Evolutionary conservation across 2,888 invertebrate species (phyloP).

Genomic region (Drosophila hawaiiensis): DNA sequence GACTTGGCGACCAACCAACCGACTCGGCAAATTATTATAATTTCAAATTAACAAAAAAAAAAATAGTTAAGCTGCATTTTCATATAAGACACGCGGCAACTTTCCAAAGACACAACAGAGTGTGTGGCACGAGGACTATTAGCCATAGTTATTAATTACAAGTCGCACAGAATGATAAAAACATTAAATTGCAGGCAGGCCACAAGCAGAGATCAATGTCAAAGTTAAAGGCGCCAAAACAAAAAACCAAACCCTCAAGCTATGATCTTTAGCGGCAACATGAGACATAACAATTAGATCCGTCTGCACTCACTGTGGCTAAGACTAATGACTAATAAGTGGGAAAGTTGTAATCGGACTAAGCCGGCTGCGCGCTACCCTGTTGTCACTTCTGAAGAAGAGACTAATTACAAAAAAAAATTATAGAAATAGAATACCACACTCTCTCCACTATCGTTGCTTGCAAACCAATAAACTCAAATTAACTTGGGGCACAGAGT

Average conservation of each 20-base stretch:
- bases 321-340: constrained; percentile 17
- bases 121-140: constrained; percentile 38
- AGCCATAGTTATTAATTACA: constrained; percentile 49
- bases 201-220: constrained; percentile 28
- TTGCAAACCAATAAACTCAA: background rate
- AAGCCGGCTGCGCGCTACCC: background rate
- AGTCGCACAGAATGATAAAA: constrained; percentile 54
- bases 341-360: background rate
- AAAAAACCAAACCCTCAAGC: constrained; percentile 16
- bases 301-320: constrained; percentile 7
- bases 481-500: background rate
- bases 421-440: background rate
- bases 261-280: constrained; percentile 44
- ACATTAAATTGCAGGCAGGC: constrained; percentile 51
- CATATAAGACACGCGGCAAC: constrained; percentile 60
- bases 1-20: constrained; percentile 19
- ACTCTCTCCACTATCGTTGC: background rate
- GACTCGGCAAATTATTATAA: constrained; percentile 65
- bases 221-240: constrained; percentile 35
- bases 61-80: constrained; percentile 24
- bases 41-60: constrained; percentile 63
- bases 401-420: background rate
- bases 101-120: constrained; percentile 46
- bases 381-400: background rate
- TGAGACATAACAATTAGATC: constrained; percentile 27